Evolutionary conservation across 2,888 invertebrate genomes (phyloP).

Genomic region (Sinotaia quadrata): DNA sequence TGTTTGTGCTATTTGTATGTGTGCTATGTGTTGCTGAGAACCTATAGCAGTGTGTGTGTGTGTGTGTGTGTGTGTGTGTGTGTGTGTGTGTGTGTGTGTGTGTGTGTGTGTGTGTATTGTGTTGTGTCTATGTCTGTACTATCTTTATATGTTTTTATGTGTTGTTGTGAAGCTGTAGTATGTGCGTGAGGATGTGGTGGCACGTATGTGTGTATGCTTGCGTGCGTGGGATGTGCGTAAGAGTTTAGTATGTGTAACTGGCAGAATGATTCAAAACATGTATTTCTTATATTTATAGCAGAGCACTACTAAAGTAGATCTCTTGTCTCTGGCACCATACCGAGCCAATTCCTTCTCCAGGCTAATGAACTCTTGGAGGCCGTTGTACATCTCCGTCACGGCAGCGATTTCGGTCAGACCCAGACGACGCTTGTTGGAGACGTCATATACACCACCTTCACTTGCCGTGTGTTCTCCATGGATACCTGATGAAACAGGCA

Average conservation of each 20-base stretch:
- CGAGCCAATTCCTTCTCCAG: slow-evolving; percentile 45
- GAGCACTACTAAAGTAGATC: neutral
- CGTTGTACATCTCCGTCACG: slow-evolving; percentile 59
- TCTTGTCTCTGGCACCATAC: slow-evolving; percentile 5
- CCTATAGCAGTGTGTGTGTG: neutral
- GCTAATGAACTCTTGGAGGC: slow-evolving; percentile 53
- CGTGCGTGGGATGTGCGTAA: neutral
- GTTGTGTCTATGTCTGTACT: neutral
- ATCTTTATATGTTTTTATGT: neutral
- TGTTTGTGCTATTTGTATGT: no score
- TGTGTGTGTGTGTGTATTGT: slow-evolving; percentile 2
- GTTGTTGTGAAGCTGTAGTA: neutral
- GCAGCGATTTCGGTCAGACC: slow-evolving; percentile 62
- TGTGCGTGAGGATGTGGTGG: neutral
- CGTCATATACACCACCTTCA: slow-evolving; percentile 62
- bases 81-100: slow-evolving; percentile 3
- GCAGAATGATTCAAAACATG: neutral
- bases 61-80: neutral
- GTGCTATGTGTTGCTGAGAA: no score
- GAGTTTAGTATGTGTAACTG: neutral
- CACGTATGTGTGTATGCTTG: neutral
- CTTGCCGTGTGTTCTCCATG: slow-evolving; percentile 67
- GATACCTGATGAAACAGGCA: no score
- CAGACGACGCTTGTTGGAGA: slow-evolving; percentile 64
- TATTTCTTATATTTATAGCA: neutral